These are phyloP conservation scores for Rhagium mordax DNA, from an alignment of 2,888 invertebrate species.

Conservation along the genomic window DNA sequence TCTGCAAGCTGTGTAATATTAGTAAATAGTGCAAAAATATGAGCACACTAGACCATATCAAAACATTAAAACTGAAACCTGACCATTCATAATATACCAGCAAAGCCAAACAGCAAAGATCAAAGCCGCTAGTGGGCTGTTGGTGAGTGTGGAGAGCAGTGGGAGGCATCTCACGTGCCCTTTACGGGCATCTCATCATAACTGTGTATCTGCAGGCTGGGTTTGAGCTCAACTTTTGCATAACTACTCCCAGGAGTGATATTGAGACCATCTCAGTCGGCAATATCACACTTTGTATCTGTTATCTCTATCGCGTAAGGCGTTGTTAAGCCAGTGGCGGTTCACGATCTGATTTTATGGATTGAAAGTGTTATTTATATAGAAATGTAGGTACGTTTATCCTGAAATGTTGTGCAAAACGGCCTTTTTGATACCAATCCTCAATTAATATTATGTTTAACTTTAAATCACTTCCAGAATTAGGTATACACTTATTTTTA, in stretches of 20 bases:
- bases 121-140: background rate
- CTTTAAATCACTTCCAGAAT: too few relatives aligned
- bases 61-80: constrained; percentile 11
- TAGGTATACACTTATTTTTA: too few relatives aligned
- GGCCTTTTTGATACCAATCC: background rate
- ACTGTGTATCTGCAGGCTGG: constrained; percentile 62
- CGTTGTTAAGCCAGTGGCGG: constrained; percentile 25
- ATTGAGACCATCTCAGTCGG: constrained; percentile 54
- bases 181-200: constrained; percentile 66
- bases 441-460: background rate
- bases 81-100: constrained; percentile 20
- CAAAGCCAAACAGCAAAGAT: constrained; percentile 9
- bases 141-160: background rate
- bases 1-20: background rate
- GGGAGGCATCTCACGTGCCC: constrained; percentile 55
- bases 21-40: background rate
- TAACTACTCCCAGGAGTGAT: constrained; percentile 69
- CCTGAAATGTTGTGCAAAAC: background rate
- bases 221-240: constrained; percentile 68
- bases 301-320: constrained; percentile 31
- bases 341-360: background rate
- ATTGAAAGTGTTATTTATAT: background rate
- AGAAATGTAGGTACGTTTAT: background rate
- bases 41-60: background rate
- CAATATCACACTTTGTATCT: constrained; percentile 35